A percentile compares a stretch with the other conserved stretches of the same genome.
Evolutionary conservation across 1,140 invertebrate species (phyloP).

Genomic region (Drosophila saltans): DNA sequence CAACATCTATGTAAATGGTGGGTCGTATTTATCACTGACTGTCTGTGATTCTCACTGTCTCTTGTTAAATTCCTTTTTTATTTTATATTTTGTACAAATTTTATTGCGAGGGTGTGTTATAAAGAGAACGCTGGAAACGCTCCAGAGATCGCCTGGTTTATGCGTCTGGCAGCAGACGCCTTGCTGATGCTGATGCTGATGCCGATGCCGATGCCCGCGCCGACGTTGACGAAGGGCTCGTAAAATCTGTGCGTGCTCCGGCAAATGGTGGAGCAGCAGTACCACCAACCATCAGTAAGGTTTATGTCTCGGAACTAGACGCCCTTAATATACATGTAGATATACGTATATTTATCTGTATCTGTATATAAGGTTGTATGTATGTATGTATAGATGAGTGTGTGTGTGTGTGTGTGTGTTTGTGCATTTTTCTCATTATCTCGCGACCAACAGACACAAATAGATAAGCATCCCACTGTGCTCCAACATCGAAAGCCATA

Average conservation of each 20-base stretch:
- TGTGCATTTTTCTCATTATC: slow-evolving; percentile 76
- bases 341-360: too few species aligned
- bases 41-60: slow-evolving; percentile 2
- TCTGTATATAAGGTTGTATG: too few species aligned
- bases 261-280: slow-evolving; percentile 30
- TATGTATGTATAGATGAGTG: not conserved
- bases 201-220: too few species aligned
- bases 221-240: slow-evolving; percentile 29
- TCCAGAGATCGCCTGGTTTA: slow-evolving; percentile 58
- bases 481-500: slow-evolving; percentile 45
- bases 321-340: slow-evolving; percentile 19
- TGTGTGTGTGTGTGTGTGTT: not conserved
- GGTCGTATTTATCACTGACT: slow-evolving; percentile 8
- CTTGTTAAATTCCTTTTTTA: slow-evolving; percentile 15
- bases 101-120: slow-evolving; percentile 43
- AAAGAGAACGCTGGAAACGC: slow-evolving; percentile 19
- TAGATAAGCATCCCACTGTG: slow-evolving; percentile 58
- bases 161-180: slow-evolving; percentile 57
- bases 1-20: not conserved
- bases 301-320: slow-evolving; percentile 76
- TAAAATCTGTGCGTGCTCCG: slow-evolving; percentile 58
- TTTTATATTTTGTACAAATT: slow-evolving; percentile 29
- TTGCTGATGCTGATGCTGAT: too few species aligned
- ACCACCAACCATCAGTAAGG: slow-evolving; percentile 32
- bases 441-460: slow-evolving; percentile 44